Evolutionary conservation across 2,113 vertebrate species (phyloP).

Genomic region (Alexandromys fortis): DNA sequence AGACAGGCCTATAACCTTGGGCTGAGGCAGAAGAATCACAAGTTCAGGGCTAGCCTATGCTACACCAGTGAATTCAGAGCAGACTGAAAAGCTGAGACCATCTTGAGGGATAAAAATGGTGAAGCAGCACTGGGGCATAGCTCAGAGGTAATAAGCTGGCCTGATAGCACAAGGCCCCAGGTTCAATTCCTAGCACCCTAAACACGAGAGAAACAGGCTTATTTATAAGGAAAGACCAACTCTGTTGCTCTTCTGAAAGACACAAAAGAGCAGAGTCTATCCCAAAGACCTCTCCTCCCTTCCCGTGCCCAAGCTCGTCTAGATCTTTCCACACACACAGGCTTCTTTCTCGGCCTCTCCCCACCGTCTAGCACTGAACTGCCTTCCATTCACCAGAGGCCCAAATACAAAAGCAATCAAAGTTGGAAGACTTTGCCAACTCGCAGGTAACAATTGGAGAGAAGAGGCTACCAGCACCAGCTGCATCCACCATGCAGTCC

Average conservation of each 20-base stretch:
- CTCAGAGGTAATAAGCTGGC: neutral
- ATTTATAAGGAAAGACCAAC: neutral
- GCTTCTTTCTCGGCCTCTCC: conserved; percentile 38
- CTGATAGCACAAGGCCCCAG: neutral
- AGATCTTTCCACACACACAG: neutral
- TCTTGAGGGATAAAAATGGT: neutral
- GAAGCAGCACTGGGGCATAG: no score
- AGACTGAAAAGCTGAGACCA: neutral
- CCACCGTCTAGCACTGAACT: neutral
- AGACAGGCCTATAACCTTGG: neutral
- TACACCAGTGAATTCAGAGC: neutral
- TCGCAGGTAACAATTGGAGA: neutral
- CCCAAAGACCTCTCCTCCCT: neutral
- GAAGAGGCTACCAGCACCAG: neutral
- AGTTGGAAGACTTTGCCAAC: conserved; percentile 3
- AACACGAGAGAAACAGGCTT: neutral
- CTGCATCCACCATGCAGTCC: neutral
- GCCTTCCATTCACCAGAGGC: neutral
- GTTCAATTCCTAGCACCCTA: neutral
- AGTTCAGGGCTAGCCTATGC: neutral
- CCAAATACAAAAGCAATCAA: conserved; percentile 61
- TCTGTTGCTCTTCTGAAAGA: neutral
- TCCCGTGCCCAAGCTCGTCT: neutral
- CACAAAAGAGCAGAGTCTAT: neutral
- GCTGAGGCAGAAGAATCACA: neutral